Evolutionary conservation across 2,888 invertebrate species (phyloP).

Genomic region (Ceriagrion tenellum): DNA sequence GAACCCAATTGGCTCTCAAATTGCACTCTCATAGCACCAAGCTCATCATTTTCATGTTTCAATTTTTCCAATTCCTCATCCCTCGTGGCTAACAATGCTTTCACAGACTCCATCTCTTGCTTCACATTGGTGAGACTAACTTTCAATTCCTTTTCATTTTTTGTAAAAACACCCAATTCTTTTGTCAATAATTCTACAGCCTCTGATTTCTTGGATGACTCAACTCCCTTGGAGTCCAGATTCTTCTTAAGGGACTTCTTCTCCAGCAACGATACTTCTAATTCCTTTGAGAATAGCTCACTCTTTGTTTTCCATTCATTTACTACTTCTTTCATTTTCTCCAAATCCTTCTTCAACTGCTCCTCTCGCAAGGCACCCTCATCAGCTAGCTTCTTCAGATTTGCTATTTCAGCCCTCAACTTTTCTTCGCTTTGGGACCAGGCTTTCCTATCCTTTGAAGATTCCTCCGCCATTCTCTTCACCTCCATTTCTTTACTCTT

Average conservation of each 20-base stretch:
- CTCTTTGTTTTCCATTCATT: slow-evolving; percentile 75
- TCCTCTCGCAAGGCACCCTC: background rate
- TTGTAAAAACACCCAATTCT: slow-evolving; percentile 68
- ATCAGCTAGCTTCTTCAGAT: slow-evolving; percentile 8
- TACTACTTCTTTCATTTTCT: slow-evolving; percentile 73
- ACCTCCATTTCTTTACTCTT: slow-evolving; percentile 70
- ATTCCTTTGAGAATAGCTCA: slow-evolving; percentile 72
- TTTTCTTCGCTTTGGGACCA: slow-evolving; percentile 72
- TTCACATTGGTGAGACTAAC: slow-evolving; percentile 70
- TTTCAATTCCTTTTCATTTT: slow-evolving; percentile 71
- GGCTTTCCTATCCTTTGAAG: slow-evolving; percentile 74
- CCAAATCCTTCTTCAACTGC: slow-evolving; percentile 71
- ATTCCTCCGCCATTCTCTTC: slow-evolving; percentile 74
- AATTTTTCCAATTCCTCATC: slow-evolving; percentile 70
- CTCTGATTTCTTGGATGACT: slow-evolving; percentile 40
- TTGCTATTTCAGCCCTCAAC: slow-evolving; percentile 71
- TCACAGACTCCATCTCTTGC: slow-evolving; percentile 69
- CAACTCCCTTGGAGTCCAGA: slow-evolving; percentile 30
- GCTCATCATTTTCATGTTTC: slow-evolving; percentile 73
- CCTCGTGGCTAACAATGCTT: slow-evolving; percentile 80
- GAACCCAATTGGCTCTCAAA: slow-evolving; percentile 6
- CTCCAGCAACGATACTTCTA: slow-evolving; percentile 66
- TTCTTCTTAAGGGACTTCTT: slow-evolving; percentile 57
- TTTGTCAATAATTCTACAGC: slow-evolving; percentile 62
- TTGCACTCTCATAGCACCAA: slow-evolving; percentile 70